phyloP scores from a whole-genome alignment of 1,140 invertebrate genomes.

The Dinothrombium tinctorium region DNA sequence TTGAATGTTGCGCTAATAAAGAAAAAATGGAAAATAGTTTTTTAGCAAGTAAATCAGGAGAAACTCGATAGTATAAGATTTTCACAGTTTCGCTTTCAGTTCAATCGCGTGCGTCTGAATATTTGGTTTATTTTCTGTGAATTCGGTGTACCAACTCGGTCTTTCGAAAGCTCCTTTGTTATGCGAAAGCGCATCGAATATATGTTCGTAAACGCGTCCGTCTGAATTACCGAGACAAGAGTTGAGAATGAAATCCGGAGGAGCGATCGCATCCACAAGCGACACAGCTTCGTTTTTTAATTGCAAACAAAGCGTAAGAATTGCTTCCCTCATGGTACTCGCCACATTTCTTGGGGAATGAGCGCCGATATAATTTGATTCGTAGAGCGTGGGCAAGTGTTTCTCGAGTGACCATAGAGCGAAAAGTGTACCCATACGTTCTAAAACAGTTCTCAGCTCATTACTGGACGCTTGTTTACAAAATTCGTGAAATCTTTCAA shows the following conservation, averaged over 20 bases:
- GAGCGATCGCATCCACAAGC: conserved; percentile 59
- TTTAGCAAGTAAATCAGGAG: too few relatives aligned
- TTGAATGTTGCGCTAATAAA: too few relatives aligned
- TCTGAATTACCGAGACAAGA: conserved; percentile 54
- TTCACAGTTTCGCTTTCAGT: background rate
- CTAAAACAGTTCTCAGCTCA: conserved; percentile 8
- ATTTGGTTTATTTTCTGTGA: conserved; percentile 17
- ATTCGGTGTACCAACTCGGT: conserved; percentile 22
- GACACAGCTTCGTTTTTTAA: conserved; percentile 46
- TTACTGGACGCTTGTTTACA: conserved; percentile 1
- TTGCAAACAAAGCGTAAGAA: conserved; percentile 34
- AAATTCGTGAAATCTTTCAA: conserved; percentile 7
- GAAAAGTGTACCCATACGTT: conserved; percentile 14
- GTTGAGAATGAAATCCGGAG: conserved; percentile 60
- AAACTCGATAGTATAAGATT: too few relatives aligned
- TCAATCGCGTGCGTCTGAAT: background rate
- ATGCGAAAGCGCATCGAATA: conserved; percentile 22
- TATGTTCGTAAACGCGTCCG: conserved; percentile 46
- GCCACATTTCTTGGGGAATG: conserved; percentile 11
- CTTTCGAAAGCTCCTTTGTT: conserved; percentile 19
- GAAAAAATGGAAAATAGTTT: too few relatives aligned
- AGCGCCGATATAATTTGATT: conserved; percentile 17
- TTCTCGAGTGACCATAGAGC: conserved; percentile 17
- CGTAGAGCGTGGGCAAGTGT: conserved; percentile 9
- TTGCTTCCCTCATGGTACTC: conserved; percentile 18